These are phyloP conservation scores for Acholoe squamosa DNA, from an alignment of 2,888 invertebrate genomes.

Conservation along the genomic window DNA sequence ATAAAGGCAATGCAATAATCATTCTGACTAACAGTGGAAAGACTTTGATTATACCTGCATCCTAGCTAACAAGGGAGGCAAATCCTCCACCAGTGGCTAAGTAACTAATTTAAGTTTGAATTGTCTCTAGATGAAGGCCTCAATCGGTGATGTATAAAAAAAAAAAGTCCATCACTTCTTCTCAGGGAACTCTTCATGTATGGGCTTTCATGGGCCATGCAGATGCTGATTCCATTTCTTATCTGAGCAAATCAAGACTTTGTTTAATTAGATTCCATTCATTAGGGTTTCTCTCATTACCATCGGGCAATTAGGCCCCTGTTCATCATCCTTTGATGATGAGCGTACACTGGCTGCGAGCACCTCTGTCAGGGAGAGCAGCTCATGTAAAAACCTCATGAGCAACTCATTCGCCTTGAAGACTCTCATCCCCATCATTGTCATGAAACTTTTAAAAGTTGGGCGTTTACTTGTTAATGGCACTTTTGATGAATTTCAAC, in stretches of 20 bases:
- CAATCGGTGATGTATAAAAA: background rate
- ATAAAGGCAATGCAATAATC: no score
- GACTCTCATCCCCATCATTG: slow-evolving; percentile 24
- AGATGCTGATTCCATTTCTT: background rate
- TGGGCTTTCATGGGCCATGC: background rate
- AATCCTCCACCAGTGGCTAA: no score
- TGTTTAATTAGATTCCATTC: slow-evolving; percentile 41
- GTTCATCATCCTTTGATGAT: background rate
- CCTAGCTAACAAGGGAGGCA: no score
- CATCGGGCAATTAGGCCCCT: background rate
- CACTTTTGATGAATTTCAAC: background rate
- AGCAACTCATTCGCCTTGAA: background rate
- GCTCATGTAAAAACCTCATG: background rate
- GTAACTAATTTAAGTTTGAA: background rate
- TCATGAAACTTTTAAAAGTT: slow-evolving; percentile 28
- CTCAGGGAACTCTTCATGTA: background rate
- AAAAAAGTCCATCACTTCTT: background rate
- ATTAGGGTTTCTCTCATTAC: slow-evolving; percentile 17
- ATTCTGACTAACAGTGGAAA: no score
- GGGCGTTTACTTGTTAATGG: background rate
- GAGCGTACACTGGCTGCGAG: background rate
- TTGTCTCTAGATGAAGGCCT: background rate
- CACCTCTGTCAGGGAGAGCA: background rate
- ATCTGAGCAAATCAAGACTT: background rate
- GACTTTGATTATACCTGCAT: no score